A percentile compares a stretch with the other conserved stretches of the same genome.
These are phyloP conservation scores for Dasypus novemcinctus DNA, from an alignment of 2,113 vertebrate genomes.

Conservation along the genomic window DNA sequence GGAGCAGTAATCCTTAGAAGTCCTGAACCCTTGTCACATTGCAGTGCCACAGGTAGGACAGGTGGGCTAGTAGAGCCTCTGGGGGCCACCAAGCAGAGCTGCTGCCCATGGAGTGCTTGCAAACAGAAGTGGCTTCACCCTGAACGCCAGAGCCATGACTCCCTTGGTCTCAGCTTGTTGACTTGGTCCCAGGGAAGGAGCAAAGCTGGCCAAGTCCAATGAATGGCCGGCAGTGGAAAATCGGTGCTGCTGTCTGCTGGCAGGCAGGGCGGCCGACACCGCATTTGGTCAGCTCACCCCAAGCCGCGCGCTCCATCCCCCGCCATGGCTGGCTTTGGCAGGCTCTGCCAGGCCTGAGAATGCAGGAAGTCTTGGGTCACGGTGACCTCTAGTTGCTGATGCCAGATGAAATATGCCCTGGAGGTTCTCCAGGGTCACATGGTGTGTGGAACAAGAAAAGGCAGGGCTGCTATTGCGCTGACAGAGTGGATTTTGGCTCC, in stretches of 20 bases:
- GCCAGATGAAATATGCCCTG: constrained; percentile 80
- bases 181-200: constrained; percentile 67
- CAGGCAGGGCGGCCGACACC: constrained; percentile 39
- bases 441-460: constrained; percentile 73
- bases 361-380: constrained; percentile 77
- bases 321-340: constrained; percentile 68
- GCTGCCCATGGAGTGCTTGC: neutral
- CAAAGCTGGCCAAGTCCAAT: constrained; percentile 54
- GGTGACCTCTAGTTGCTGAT: constrained; percentile 72
- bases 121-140: constrained; percentile 7
- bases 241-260: constrained; percentile 68
- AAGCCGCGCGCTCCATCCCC: neutral
- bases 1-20: neutral
- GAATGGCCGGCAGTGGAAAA: constrained; percentile 69
- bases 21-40: neutral
- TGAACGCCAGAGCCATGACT: neutral
- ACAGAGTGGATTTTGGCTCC: constrained; percentile 76
- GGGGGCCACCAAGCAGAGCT: neutral
- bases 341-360: constrained; percentile 59
- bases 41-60: neutral
- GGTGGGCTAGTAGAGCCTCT: neutral
- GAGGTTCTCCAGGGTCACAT: constrained; percentile 79
- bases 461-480: constrained; percentile 65
- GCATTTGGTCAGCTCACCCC: constrained; percentile 48
- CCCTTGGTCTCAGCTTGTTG: constrained; percentile 57